Base-by-base conservation (phyloP, 2,113 vertebrate species). In the Cochlearius cochlearius region DNA sequence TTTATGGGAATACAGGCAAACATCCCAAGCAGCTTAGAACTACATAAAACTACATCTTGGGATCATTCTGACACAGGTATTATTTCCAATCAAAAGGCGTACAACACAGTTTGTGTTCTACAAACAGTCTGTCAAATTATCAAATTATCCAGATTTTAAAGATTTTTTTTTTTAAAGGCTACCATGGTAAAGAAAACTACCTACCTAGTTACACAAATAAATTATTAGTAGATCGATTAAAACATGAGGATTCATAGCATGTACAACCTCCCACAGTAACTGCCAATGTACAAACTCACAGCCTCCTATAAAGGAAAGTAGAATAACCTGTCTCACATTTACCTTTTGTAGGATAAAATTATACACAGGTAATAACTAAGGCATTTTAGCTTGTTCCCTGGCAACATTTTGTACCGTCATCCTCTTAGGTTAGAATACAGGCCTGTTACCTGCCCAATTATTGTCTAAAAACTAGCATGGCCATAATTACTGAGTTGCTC, bases 401-500 rank as follows among this genome's bases (percentile, higher is more conserved):
- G 34, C 21, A 58, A 88, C 16, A 12, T 49, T 60, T 72, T 79
- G 36, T 36, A 39, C 39, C 62, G 47, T 43, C 68, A 41, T 9
- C 13, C 30, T 62, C 47, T 73, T 5, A 36, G 30, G 36, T 82
- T 62, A 63, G 64, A 76, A 63, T 5, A 29, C 26, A 90, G 62
- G 67, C 21, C n/a, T 56, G n/a, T 58, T n/a, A 68, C 45, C 43
- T 76, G 27, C n/a, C 15, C n/a, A 67, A 4, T 53, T 23, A 73
- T 4, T 53, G 32, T 19, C 36, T 58, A 39, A 86, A 90, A 73
- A 14, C 19, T 8, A 30, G 5, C 1, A 2, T 10, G 29, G 12
- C 34, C 2, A 0, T 20, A 87, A 64, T 21, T 19, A 45, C 15
- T 1, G 1, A 5, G 11, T 7, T 79, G 14, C 7, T 52, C 17